Conservation (phyloP, 2,113 vertebrate genomes). For the Pseudorasbora parva region DNA sequence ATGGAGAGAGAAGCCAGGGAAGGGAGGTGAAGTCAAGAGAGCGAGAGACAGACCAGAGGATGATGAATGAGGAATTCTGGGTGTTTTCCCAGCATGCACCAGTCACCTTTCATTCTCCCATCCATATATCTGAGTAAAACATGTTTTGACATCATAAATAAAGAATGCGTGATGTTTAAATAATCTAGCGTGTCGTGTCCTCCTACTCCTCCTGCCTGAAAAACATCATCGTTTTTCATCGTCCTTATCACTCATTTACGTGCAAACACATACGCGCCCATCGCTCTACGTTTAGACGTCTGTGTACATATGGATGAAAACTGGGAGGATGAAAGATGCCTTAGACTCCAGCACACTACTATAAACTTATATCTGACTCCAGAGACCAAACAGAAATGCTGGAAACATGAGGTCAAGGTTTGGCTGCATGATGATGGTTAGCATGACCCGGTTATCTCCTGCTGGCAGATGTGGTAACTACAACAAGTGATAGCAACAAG, state of each 20-base stretch:
- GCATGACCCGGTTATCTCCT: not conserved
- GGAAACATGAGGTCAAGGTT: not conserved
- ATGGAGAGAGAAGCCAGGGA: not conserved
- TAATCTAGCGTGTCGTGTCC: constrained; percentile 38
- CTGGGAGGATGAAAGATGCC: constrained; percentile 19
- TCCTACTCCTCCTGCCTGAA: constrained; percentile 34
- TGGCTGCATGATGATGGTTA: not conserved
- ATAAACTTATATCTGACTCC: constrained; percentile 6
- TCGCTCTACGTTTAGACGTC: not conserved
- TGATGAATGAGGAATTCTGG: constrained; percentile 42
- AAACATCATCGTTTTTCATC: constrained; percentile 35
- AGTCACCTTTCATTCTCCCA: not conserved
- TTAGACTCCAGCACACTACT: not conserved
- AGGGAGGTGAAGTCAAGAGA: not conserved
- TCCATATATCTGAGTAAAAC: constrained; percentile 23
- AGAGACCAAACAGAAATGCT: not conserved
- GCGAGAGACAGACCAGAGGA: not conserved
- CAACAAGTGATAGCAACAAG: not conserved
- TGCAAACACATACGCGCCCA: not conserved
- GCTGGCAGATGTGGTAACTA: not conserved
- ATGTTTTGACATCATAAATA: constrained; percentile 14
- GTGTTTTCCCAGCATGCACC: constrained; percentile 38
- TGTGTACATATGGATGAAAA: constrained; percentile 1
- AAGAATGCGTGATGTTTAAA: constrained; percentile 21
- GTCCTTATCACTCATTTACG: constrained; percentile 38